These are phyloP conservation scores for Brachynemurus nebulosus DNA, from an alignment of 2,888 invertebrate genomes.

Conservation along the genomic window DNA sequence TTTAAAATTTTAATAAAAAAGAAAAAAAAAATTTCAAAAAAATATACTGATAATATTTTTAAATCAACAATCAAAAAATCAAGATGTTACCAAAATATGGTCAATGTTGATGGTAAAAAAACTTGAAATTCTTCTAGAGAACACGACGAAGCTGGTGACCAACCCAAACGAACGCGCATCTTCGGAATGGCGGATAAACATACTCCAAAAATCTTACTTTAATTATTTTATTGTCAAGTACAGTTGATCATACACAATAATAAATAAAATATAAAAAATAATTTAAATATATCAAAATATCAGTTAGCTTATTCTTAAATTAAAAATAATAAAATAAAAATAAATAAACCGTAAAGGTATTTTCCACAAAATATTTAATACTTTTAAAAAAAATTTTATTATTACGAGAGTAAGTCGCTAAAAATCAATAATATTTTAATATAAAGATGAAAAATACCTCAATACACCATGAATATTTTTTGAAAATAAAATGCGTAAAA, in stretches of 20 bases:
- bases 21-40: no score
- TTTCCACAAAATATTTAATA: no score
- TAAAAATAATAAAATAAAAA: not conserved
- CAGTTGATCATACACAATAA: not conserved
- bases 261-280: not conserved
- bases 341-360: no score
- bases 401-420: no score
- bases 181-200: not conserved
- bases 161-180: not conserved
- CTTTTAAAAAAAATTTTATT: no score
- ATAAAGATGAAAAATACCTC: no score
- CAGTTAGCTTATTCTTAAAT: no score
- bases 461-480: no score
- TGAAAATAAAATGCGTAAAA: no score
- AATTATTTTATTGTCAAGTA: not conserved
- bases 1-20: no score
- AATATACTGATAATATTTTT: not conserved
- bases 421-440: no score
- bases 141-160: not conserved
- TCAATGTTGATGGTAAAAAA: not conserved
- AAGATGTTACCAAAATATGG: not conserved
- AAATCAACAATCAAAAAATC: not conserved
- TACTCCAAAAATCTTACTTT: not conserved
- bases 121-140: not conserved
- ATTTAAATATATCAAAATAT: not conserved